A percentile compares a stretch with the other conserved stretches of the same genome.
phyloP scores from a whole-genome alignment of 2,797 vertebrate genomes.

The Acanthurus leucopareius region DNA sequence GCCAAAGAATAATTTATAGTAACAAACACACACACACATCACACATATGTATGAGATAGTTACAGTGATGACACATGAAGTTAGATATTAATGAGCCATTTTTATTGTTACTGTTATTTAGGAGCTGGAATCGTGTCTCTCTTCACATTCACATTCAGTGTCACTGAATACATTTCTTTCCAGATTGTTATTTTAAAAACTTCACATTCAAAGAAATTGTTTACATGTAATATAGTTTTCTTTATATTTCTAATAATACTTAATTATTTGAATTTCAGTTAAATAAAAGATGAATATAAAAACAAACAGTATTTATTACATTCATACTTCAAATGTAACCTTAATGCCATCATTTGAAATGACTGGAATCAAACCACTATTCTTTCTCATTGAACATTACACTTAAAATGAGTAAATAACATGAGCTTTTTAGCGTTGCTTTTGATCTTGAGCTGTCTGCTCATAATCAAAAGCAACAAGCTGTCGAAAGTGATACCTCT shows the following conservation, averaged over 20 bases:
- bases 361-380: neutral
- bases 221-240: no score
- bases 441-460: neutral
- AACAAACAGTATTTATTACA: neutral
- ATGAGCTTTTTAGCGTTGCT: no score
- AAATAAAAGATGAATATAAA: neutral
- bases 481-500: neutral
- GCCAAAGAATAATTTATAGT: neutral
- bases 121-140: no score
- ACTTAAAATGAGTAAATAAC: no score
- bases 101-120: no score
- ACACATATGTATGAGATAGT: neutral
- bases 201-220: no score
- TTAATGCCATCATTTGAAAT: neutral
- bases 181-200: no score
- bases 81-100: no score
- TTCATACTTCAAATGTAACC: neutral
- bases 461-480: neutral
- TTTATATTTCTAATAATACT: neutral
- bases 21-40: no score
- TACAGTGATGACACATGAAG: neutral
- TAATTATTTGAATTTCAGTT: neutral
- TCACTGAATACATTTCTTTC: no score
- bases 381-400: no score
- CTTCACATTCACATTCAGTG: no score